Conservation (phyloP, 1,140 invertebrate species). For the Drosophila novamexicana region DNA sequence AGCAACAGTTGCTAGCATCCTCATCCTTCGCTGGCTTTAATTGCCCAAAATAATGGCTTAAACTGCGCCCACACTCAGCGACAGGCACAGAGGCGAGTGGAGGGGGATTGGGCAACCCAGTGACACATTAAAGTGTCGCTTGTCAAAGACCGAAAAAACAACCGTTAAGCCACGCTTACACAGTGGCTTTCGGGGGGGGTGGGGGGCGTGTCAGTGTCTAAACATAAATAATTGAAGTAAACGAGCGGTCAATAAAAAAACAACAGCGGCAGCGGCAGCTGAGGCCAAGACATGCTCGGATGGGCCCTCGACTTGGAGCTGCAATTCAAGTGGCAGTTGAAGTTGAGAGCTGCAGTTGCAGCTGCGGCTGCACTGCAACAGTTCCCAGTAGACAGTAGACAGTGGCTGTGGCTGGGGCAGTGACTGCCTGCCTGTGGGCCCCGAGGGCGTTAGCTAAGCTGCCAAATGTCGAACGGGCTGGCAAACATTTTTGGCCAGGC, state of each 20-base stretch:
- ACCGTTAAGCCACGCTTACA: constrained; percentile 49
- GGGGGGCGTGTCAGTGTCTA: constrained; percentile 17
- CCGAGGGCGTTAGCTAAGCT: constrained; percentile 49
- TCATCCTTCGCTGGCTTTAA: constrained; percentile 44
- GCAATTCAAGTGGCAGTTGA: constrained; percentile 20
- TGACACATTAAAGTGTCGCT: constrained; percentile 82
- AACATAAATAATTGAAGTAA: constrained; percentile 64
- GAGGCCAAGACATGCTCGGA: constrained; percentile 10
- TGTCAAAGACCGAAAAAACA: constrained; percentile 51
- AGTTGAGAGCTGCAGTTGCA: constrained; percentile 1
- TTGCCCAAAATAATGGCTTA: constrained; percentile 55
- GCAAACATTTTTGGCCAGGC: too few species aligned
- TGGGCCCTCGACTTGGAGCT: constrained; percentile 36
- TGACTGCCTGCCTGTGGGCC: constrained; percentile 16
- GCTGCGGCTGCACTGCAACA: background rate
- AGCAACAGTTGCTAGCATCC: constrained; percentile 1
- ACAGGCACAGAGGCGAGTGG: background rate
- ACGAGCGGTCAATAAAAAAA: constrained; percentile 56
- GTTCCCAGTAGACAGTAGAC: too few species aligned
- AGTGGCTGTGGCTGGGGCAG: constrained; percentile 9
- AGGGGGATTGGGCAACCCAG: constrained; percentile 57
- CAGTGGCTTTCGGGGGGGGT: background rate
- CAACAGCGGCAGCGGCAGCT: constrained; percentile 12
- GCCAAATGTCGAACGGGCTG: constrained; percentile 35
- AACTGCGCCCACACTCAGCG: constrained; percentile 36